Base-by-base conservation (phyloP, 92 coral and sea anemone species). In the Plumapathes pennacea region DNA sequence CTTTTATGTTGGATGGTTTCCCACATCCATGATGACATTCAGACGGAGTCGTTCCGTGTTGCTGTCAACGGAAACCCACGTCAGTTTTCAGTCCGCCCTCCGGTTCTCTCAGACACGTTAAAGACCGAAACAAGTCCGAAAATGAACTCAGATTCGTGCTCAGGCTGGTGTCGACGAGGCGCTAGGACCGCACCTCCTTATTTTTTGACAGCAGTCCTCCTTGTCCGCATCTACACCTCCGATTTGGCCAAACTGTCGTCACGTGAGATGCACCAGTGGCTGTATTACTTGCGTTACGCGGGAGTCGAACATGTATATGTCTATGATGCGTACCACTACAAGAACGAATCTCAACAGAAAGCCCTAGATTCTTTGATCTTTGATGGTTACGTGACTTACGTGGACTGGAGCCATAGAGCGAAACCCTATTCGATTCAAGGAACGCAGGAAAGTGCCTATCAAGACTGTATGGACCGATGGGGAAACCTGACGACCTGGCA, bases 261-360 rank as follows among this genome's bases (percentile, higher is more conserved):
- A 31, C 71, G 89, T 3, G 89, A 82, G 48, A 53, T 82, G 55
- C 24, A 68, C 5, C 89, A 82, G 48, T 75, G 89, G 83, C 60
- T 75, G 10, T 69, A 50, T 60, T 78, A 69, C 42, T 48, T 69
- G 40, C 72, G 72, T 25, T 81, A 74, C 51, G 82, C 88, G 18
- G 88, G 88, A 6, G 53, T 81, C 56, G 77, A 81, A 18, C 88
- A 81, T 40, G 88, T 81, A 39, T 82, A 52, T 24, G 53, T 82
- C 13, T 82, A 82, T 52, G 89, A 82, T 38, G 82, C 89, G 6
- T 82, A 75, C 45, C 78, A 74, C 36, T 44, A 19, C 1, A 57
- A 50, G n/a, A 69, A 68, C 21, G 89, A 82, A 51, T 74, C 89
- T 2, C 89, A 82, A 46, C 49, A 43, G 57, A 29, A 75, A 50